Evolutionary conservation across 2,797 vertebrate genomes (phyloP).

Genomic region (Malacoctenus gilli): DNA sequence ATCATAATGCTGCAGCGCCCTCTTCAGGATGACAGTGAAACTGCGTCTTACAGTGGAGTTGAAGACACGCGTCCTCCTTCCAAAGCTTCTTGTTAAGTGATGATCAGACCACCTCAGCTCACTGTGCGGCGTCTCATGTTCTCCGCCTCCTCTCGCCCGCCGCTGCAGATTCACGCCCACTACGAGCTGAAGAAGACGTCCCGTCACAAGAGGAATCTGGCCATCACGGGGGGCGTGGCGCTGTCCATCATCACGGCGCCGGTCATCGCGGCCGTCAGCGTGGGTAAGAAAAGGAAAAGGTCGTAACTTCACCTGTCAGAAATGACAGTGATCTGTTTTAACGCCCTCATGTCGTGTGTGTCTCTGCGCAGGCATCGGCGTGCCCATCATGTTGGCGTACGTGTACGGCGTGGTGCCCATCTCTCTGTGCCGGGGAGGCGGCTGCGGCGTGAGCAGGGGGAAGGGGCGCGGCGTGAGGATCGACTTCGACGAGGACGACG

Average conservation of each 20-base stretch:
- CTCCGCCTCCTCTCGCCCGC: neutral
- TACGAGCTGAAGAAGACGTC: conserved; percentile 96
- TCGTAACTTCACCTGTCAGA: too few relatives aligned
- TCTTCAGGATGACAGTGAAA: conserved; percentile 34
- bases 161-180: conserved; percentile 92
- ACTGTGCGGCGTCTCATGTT: neutral
- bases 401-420: conserved; percentile 98
- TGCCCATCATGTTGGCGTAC: conserved; percentile 98
- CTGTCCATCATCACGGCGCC: conserved; percentile 96
- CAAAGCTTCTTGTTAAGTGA: too few relatives aligned
- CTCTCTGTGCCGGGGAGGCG: conserved; percentile 95
- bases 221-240: conserved; percentile 96
- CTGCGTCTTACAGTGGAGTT: too few relatives aligned
- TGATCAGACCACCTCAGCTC: neutral
- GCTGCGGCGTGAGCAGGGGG: conserved; percentile 95
- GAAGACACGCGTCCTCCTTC: too few relatives aligned
- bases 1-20: neutral
- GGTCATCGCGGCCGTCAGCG: conserved; percentile 97
- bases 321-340: too few relatives aligned
- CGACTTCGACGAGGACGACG: conserved; percentile 97
- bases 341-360: too few relatives aligned
- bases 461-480: conserved; percentile 95
- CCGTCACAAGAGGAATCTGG: conserved; percentile 94
- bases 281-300: conserved; percentile 82
- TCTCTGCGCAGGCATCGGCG: conserved; percentile 87